Base-by-base conservation (phyloP, 2,888 invertebrate genomes). In the Drosophila histrio region DNA sequence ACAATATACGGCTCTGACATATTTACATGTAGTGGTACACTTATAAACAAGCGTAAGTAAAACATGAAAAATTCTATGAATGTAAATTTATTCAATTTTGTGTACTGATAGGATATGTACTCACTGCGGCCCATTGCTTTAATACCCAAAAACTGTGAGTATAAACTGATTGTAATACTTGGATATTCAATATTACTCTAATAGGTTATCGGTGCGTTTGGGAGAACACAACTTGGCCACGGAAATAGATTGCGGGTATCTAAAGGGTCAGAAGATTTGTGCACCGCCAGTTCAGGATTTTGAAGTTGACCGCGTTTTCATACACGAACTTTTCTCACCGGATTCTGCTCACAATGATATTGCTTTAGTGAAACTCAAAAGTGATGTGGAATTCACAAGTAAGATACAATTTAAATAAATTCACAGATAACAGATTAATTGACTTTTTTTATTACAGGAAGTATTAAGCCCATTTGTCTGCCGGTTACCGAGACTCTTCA, bases 121-220 rank as follows among this genome's bases (percentile, higher is more conserved):
- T 74, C n/a, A 72, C 72, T 1, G 73, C 73, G 7, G 73, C 73
- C 0, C 72, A 73, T 43, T 73, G 73, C 9, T 34, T 72, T 11
- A 1, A 1, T 2, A 1, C 6, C 5, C 8, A 7, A 2, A 0
- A 17, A 0, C n/a, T 59, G 72, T 73, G 32, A 64, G 72, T 72
- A 38, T 11, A 4, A 3, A 3, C 0, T 2, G n/a, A 11, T n/a
- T 24, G 13, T 13, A 19, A 9, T 2, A 7, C 7, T 11, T 1
- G n/a, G n/a, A n/a, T 13, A 3, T 21, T 21, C 2, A 0, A 26
- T 6, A 22, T 15, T 19, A 0, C 13, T 11, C 1, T 2, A 0
- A 8, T 5, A 56, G 61, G n/a, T 5, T 41, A 26, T 32, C 11
- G 1, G 56, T 61, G 6, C 61, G 61, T 13, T 41, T 61, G 24